Percentiles rank a stretch among this genome's conserved stretches.
Evolutionary conservation across 2,113 vertebrate genomes (phyloP).

Genomic region (Menura novaehollandiae): DNA sequence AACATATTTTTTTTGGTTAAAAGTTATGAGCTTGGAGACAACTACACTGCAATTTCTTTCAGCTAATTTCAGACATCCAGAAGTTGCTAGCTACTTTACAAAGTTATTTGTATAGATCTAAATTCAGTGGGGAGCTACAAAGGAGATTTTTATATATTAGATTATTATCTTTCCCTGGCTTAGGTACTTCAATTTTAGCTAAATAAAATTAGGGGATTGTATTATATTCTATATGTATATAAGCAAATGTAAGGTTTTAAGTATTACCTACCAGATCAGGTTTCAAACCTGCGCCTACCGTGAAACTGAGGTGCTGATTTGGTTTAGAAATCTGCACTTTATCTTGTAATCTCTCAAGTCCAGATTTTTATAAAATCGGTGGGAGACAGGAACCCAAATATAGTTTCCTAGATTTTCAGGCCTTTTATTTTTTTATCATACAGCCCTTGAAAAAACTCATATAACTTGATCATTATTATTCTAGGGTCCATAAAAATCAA

Average conservation of each 20-base stretch:
- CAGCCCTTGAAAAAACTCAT: accelerated
- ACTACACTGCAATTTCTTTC: not conserved
- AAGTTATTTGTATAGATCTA: not conserved
- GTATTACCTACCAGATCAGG: not conserved
- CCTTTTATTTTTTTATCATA: not conserved
- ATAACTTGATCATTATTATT: not conserved
- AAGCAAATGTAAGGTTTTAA: not conserved
- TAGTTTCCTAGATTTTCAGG: not conserved
- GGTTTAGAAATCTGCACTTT: not conserved
- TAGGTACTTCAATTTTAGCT: not conserved
- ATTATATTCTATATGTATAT: not conserved
- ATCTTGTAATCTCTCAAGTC: not conserved
- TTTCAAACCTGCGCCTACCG: not conserved
- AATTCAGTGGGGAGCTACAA: not conserved
- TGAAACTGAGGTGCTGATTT: not conserved
- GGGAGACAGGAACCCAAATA: not conserved
- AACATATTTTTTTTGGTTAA: not conserved
- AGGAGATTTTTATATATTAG: not conserved
- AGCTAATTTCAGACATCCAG: not conserved
- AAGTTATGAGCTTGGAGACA: not conserved
- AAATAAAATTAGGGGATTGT: not conserved
- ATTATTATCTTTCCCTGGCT: not conserved
- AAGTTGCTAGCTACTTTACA: not conserved
- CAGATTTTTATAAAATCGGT: not conserved
- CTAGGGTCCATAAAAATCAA: not conserved